Evolutionary conservation across 2,113 vertebrate genomes (phyloP), one percentile per base, ranked within the genome.

Genomic region (Daphoenositta chrysoptera): DNA sequence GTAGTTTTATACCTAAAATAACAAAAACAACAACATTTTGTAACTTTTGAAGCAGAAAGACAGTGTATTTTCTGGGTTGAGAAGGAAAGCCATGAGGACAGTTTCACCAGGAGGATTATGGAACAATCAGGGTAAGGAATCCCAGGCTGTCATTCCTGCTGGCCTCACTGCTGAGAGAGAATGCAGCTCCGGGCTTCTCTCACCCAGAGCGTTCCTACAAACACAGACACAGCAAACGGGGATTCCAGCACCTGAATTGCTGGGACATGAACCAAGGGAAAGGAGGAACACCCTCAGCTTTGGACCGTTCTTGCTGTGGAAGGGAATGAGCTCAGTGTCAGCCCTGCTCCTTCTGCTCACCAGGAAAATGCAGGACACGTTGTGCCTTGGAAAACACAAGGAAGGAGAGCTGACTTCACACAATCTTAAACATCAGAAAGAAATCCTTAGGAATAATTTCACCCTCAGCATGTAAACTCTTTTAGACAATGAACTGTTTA

Each of bases 401-500:
- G 51, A 91, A 53, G 64, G 47, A 26, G 42, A 87, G 61, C 24
- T 87, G 81, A 37, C 78, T 79, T 78, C 31, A 37, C 48, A 30
- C 12, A 6, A 18, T 37, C 50, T 71, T 60, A 45, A 69, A 83
- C 8, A 8, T 4, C 69, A 75, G 7, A 73, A 78, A 93, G 47
- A 58, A 87, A 57, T 80, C 57, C 78, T 86, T 47, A 21, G 79
- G 79, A 47, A 33, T 51, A 81, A 88, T 89, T 90, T 90, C 88
- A 81, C 60, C 56, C 83, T 93, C 86, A 81, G 88, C 75, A 75
- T 35, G 79, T 56, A 56, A 94, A 92, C 39, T 70, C 54, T 60
- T 91, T n/a, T 56, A 86, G 83, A 95, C 64, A 93, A 91, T 73
- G 47, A 81, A 84, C 18, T 69, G 39, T 87, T 94, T 48, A 66